Evolutionary conservation across 1,140 invertebrate species (phyloP).

Genomic region (Spodoptera frugiperda): DNA sequence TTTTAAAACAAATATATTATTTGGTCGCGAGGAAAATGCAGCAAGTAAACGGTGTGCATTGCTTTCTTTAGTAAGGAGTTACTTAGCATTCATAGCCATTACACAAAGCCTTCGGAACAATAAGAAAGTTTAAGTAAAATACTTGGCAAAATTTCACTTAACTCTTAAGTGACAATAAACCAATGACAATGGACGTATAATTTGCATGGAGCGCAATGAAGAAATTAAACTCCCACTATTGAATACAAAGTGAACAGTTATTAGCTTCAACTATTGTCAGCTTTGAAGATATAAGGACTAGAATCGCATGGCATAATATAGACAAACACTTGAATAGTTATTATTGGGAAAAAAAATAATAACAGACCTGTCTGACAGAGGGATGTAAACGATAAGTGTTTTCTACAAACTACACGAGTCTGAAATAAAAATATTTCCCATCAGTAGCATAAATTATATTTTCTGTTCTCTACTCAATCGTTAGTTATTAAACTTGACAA

Average conservation of each 20-base stretch:
- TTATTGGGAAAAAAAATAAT: constrained; percentile 2
- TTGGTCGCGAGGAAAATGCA: constrained; percentile 26
- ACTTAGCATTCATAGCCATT: constrained; percentile 34
- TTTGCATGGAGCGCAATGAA: constrained; percentile 38
- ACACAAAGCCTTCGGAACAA: constrained; percentile 1
- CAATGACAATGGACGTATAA: constrained; percentile 41
- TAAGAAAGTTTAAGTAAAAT: constrained; percentile 36
- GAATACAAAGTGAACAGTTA: constrained; percentile 38
- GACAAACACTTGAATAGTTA: constrained; percentile 3
- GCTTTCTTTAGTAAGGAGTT: constrained; percentile 23
- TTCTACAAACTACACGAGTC: neutral
- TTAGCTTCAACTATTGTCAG: neutral
- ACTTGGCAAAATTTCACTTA: constrained; percentile 42
- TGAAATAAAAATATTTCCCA: no score
- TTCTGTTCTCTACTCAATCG: no score
- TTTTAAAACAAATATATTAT: constrained; percentile 37
- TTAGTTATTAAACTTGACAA: no score
- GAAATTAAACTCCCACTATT: constrained; percentile 46
- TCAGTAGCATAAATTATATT: no score
- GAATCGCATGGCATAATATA: constrained; percentile 1
- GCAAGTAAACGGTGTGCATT: constrained; percentile 21
- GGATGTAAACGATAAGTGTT: neutral
- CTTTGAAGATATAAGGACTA: constrained; percentile 12
- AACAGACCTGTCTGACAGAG: neutral
- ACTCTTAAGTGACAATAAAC: constrained; percentile 30